A percentile compares a stretch with the other conserved stretches of the same genome.
Evolutionary conservation across 2,797 vertebrate genomes (phyloP).

Genomic region (Neomorphus geoffroyi): DNA sequence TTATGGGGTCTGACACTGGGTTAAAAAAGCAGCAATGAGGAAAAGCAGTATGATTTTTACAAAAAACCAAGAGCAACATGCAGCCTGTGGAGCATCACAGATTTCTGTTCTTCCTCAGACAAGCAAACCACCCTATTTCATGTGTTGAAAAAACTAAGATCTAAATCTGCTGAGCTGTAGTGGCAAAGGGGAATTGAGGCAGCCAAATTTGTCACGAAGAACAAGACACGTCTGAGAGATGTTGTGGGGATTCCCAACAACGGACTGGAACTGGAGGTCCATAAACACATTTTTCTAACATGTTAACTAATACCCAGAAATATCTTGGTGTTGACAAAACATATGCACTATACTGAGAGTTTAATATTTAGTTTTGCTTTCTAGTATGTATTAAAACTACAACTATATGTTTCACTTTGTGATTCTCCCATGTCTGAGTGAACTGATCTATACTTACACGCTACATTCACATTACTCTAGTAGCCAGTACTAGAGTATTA

Average conservation of each 20-base stretch:
- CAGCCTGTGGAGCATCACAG: not conserved
- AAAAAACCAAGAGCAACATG: not conserved
- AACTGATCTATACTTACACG: rapidly evolving
- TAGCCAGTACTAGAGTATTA: not conserved
- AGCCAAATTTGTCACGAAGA: not conserved
- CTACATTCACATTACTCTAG: not conserved
- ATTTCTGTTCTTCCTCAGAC: not conserved
- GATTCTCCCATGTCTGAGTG: not conserved
- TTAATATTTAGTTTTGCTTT: constrained; percentile 30
- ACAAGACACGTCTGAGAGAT: not conserved
- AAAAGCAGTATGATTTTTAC: not conserved
- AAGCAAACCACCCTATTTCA: not conserved
- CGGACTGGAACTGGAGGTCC: not conserved
- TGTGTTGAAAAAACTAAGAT: not conserved
- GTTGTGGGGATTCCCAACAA: not conserved
- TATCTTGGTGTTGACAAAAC: constrained; percentile 1
- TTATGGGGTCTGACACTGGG: not conserved
- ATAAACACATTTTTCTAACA: not conserved
- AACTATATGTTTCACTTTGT: not conserved
- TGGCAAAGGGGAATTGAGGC: not conserved
- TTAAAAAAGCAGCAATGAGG: not conserved
- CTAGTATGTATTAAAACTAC: not conserved
- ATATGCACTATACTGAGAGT: not conserved
- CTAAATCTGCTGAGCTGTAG: not conserved
- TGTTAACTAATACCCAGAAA: not conserved